Conservation (phyloP, 2,888 invertebrate species). For the Tuberolachnus salignus region DNA sequence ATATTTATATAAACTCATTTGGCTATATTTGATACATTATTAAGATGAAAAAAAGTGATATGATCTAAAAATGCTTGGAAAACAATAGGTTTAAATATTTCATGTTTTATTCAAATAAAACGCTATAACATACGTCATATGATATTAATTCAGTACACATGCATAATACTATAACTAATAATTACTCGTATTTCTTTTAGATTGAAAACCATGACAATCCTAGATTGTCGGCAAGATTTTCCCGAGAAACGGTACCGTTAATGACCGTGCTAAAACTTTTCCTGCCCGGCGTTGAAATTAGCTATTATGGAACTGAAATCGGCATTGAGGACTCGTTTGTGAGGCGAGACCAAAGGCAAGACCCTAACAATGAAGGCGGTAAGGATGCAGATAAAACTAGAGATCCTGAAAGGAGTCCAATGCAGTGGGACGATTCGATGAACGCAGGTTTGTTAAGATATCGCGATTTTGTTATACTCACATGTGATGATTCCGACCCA, state of each 20-base stretch:
- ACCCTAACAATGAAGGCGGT: conserved; percentile 69
- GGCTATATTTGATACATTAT: too few relatives aligned
- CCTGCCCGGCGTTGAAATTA: conserved; percentile 77
- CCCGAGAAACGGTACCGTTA: conserved; percentile 71
- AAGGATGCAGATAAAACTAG: conserved; percentile 65
- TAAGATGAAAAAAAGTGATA: background rate
- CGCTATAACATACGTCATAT: too few relatives aligned
- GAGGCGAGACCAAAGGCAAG: conserved; percentile 69
- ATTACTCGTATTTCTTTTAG: too few relatives aligned
- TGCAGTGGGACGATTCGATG: conserved; percentile 73
- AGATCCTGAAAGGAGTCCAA: conserved; percentile 80
- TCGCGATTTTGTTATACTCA: too few relatives aligned
- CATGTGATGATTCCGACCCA: too few relatives aligned
- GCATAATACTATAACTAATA: too few relatives aligned
- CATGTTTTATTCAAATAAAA: too few relatives aligned
- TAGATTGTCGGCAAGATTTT: conserved; percentile 67
- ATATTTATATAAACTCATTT: too few relatives aligned
- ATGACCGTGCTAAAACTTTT: conserved; percentile 73
- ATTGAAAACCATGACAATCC: conserved; percentile 74
- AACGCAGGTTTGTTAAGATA: conserved; percentile 67
- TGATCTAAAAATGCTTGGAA: background rate
- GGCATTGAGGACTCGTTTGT: conserved; percentile 73
- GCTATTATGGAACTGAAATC: conserved; percentile 85
- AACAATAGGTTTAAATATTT: too few relatives aligned
- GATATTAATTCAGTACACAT: too few relatives aligned